phyloP scores from a whole-genome alignment of 2,113 vertebrate genomes.

The Phasianus colchicus region DNA sequence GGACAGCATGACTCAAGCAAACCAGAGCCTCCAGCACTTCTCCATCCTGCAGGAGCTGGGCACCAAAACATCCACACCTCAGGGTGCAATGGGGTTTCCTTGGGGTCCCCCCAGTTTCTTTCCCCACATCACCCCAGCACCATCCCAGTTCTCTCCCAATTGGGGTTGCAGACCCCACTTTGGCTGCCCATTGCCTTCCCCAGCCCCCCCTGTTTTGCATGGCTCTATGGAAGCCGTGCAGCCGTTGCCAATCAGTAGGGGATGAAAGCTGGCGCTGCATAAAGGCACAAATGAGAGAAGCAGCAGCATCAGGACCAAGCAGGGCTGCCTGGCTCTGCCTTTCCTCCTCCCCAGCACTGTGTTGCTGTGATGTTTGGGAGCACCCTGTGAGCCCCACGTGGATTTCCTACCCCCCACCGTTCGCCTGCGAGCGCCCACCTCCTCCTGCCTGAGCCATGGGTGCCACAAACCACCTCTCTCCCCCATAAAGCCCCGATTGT shows the following conservation, averaged over 20 bases:
- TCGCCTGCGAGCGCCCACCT: background rate
- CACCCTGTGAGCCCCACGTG: background rate
- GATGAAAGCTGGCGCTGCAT: background rate
- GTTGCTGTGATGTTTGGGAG: background rate
- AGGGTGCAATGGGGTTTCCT: too few species aligned
- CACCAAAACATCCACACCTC: too few species aligned
- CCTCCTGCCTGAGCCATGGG: fast-evolving
- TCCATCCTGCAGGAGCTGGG: too few species aligned
- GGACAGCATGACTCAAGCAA: too few species aligned
- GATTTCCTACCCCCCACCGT: fast-evolving
- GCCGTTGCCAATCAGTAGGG: background rate
- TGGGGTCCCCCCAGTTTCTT: too few species aligned
- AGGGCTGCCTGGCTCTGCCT: background rate
- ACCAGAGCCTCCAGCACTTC: too few species aligned
- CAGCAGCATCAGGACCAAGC: constrained; percentile 16
- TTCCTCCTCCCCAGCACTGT: background rate
- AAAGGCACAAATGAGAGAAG: background rate
- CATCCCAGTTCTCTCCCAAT: too few species aligned
- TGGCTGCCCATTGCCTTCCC: background rate
- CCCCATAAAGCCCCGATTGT: background rate
- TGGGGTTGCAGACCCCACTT: too few species aligned
- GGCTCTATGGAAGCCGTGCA: background rate
- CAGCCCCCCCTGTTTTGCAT: fast-evolving
- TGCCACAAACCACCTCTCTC: fast-evolving
- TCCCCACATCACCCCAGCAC: too few species aligned